Evolutionary conservation across 1,140 invertebrate species (phyloP).

Genomic region (Medauroidea extradentata): DNA sequence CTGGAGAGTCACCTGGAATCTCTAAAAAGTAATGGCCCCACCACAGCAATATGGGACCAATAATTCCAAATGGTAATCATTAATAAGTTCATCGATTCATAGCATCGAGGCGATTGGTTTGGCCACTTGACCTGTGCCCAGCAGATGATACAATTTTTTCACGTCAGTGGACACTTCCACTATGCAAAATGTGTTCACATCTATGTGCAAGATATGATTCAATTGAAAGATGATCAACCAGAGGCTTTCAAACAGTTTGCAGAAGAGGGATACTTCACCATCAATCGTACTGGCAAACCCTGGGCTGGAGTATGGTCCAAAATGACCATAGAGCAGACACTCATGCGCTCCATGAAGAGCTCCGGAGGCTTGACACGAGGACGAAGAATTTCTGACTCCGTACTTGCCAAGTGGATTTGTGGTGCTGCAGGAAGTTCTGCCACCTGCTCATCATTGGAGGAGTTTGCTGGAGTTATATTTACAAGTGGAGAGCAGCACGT

Average conservation of each 20-base stretch:
- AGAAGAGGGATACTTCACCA: neutral
- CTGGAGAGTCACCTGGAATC: neutral
- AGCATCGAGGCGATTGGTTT: slow-evolving; percentile 2
- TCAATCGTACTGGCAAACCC: neutral
- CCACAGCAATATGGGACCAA: slow-evolving; percentile 1
- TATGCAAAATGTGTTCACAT: slow-evolving; percentile 6
- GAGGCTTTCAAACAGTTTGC: neutral
- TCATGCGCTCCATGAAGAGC: too few species aligned
- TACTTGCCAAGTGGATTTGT: too few species aligned
- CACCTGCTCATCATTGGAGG: too few species aligned
- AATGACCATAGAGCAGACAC: too few species aligned
- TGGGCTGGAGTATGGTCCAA: neutral
- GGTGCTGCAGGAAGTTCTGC: too few species aligned
- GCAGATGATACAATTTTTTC: neutral
- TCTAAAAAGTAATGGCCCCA: slow-evolving; percentile 1
- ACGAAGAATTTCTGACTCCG: too few species aligned
- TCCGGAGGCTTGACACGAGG: too few species aligned
- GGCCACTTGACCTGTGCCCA: neutral
- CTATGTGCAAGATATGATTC: neutral
- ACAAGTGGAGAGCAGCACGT: too few species aligned
- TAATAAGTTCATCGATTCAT: neutral
- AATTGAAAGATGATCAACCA: neutral
- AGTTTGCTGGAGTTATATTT: too few species aligned
- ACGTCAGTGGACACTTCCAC: slow-evolving; percentile 2
- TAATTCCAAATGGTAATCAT: slow-evolving; percentile 1